Evolutionary conservation across 1,140 invertebrate genomes (phyloP), one percentile per base, ranked within the genome.

Genomic region (Glomeris maerens): DNA sequence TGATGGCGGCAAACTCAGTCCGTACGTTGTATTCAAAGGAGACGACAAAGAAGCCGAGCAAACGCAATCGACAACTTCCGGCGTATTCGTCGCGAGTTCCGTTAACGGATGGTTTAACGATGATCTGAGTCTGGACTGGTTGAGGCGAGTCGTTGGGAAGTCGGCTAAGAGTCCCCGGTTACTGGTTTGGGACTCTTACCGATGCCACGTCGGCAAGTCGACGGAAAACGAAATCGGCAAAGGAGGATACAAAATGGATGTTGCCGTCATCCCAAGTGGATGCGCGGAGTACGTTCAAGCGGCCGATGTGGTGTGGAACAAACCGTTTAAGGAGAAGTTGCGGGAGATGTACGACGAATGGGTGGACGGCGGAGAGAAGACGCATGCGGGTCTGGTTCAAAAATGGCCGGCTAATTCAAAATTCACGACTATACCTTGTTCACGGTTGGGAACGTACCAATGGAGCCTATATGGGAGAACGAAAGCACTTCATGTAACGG

Each of bases 221-320:
- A 41, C 47, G 21, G 55, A 57, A 31, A 2, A 52, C 7, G 25
- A 49, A 17, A 28, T 55, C 7, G 53, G 46, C 14, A 31, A 21
- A 10, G n/a, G n/a, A n/a, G n/a, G n/a, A n/a, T 47, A 20, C 40
- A 54, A 59, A 38, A 52, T 53, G 17, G 41, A 44, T 5, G 49
- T 46, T 22, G 59, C 47, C 10, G 49, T 59, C 3, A 53, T 60
- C 36, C 53, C 54, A 25, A 55, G 57, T 2, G 57, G 59, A 13
- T 53, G 57, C 41, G 59, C 59, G 2, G 58, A 58, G 44, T 46
- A 56, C 17, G 36, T 62, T 7, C 60, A 62, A 48, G 53, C 60
- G 20, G 44, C 56, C 10, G 59, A 62, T 52, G 50, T 60, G 7
- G 46, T 14, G n/a, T 52, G 60, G 46, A 62, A 59, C 45, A 52